These are phyloP conservation scores for Plemyria rubiginata DNA, from an alignment of 2,888 invertebrate species.

Conservation along the genomic window DNA sequence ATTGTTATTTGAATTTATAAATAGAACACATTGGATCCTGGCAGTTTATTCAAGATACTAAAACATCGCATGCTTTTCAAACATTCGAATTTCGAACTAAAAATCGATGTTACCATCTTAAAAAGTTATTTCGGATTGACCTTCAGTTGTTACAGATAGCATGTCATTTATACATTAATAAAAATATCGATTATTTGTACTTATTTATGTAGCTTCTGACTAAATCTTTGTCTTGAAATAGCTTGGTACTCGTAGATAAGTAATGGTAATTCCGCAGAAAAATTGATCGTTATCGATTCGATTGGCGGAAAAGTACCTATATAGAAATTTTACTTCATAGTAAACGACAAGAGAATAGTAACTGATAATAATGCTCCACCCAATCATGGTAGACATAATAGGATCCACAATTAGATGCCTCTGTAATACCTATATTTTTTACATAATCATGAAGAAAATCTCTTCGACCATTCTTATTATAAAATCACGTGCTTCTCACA, in stretches of 20 bases:
- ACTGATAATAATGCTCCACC: too few species aligned
- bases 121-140: constrained; percentile 33
- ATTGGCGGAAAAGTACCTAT: too few species aligned
- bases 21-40: constrained; percentile 10
- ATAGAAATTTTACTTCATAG: too few species aligned
- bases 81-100: constrained; percentile 29
- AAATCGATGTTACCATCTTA: constrained; percentile 34
- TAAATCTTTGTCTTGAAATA: neutral
- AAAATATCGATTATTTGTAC: constrained; percentile 6
- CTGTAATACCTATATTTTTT: neutral
- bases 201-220: neutral
- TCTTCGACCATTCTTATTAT: neutral
- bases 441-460: neutral
- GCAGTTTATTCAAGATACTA: neutral
- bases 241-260: too few species aligned
- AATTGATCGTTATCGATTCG: neutral
- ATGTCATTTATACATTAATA: constrained; percentile 17
- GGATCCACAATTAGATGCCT: too few species aligned
- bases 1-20: constrained; percentile 14
- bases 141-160: constrained; percentile 17
- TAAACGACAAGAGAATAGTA: too few species aligned
- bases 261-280: too few species aligned
- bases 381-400: too few species aligned
- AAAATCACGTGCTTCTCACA: constrained; percentile 21
- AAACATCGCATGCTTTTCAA: constrained; percentile 32